A percentile compares a stretch with the other conserved stretches of the same genome.
Evolutionary conservation across 2,888 invertebrate species (phyloP).

Genomic region (Itoplectis maculator): DNA sequence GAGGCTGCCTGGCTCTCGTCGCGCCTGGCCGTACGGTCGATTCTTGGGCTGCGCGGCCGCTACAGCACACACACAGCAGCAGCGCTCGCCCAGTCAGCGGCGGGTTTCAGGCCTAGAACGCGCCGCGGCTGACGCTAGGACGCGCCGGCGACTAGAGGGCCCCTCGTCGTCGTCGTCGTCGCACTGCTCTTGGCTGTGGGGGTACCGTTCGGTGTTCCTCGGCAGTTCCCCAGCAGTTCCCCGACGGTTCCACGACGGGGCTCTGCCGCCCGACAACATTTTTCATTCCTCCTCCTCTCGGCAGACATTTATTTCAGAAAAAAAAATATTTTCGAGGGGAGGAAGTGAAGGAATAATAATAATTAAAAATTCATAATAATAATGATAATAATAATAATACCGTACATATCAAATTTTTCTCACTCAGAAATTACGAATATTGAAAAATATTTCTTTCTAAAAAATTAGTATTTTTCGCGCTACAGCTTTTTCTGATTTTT

Average conservation of each 20-base stretch:
- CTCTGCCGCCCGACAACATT: neutral
- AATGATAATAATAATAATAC: too few species aligned
- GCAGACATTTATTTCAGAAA: too few species aligned
- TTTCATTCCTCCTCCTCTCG: neutral
- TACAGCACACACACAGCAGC: constrained; percentile 58
- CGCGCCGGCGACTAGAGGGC: constrained; percentile 70
- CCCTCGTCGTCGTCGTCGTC: neutral
- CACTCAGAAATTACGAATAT: too few species aligned
- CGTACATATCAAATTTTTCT: too few species aligned
- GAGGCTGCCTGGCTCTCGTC: constrained; percentile 62
- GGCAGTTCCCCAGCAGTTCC: neutral
- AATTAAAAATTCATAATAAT: too few species aligned
- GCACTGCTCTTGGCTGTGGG: neutral
- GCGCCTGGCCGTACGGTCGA: constrained; percentile 50
- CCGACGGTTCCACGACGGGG: too few species aligned
- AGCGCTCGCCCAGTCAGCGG: constrained; percentile 73
- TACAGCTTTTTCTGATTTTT: neutral
- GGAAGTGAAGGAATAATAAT: too few species aligned
- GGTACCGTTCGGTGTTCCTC: constrained; percentile 45
- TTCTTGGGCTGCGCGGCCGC: constrained; percentile 68
- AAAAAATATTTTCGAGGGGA: too few species aligned
- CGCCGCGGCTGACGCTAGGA: too few species aligned
- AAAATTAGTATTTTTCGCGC: too few species aligned
- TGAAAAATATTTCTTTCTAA: too few species aligned
- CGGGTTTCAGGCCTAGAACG: constrained; percentile 76